Base-by-base conservation (phyloP, 2,797 vertebrate genomes). In the Alfaro cultratus region DNA sequence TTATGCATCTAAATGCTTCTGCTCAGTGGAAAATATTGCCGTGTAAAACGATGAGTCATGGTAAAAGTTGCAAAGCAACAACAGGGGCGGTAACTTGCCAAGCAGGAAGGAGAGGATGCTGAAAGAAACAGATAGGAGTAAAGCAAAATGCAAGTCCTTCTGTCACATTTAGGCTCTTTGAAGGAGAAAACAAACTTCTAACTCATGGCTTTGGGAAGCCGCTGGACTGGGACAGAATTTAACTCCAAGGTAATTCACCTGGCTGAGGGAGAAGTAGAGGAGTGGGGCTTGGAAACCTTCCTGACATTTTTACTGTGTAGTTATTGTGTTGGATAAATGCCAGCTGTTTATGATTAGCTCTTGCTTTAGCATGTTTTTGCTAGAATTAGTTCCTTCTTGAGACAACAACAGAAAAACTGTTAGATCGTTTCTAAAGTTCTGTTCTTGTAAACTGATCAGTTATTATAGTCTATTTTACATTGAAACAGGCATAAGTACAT, bases 101-200 rank as follows among this genome's bases (percentile, higher is more conserved):
- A 89, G 73, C 87, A 93, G 93, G 94, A 95, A 93, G 84, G 60
- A 88, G 78, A 84, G 36, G 51, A 79, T 70, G 11, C 87, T 89
- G 91, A 80, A 21, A 88, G 74, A 62, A 36, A 67, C 23, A 87
- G 88, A 91, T 88, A 89, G 78, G 36, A 41, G 67, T 72, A 15
- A 78, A 82, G 77, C 31, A 73, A 68, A 75, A 73, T 71, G 68
- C 62, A 39, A 79, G 49, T 16, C 31, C 77, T 76, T 83, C 55
- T 29, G 64, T 21, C 60, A 46, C 81, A 75, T 75, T 82, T 11
- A 51, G 29, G 78, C 64, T 39, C 41, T 5, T 2, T 45, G 53
- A 5, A 8, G 6, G 21, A 5, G 31, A 36, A 43, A 55, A 79
- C 0, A 0, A 51, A 75, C 45, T 29, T n/a, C 36, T 0, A 8